Evolutionary conservation across 2,888 invertebrate species (phyloP), one percentile per base, ranked within the genome.

Genomic region (Tinea pellionella): DNA sequence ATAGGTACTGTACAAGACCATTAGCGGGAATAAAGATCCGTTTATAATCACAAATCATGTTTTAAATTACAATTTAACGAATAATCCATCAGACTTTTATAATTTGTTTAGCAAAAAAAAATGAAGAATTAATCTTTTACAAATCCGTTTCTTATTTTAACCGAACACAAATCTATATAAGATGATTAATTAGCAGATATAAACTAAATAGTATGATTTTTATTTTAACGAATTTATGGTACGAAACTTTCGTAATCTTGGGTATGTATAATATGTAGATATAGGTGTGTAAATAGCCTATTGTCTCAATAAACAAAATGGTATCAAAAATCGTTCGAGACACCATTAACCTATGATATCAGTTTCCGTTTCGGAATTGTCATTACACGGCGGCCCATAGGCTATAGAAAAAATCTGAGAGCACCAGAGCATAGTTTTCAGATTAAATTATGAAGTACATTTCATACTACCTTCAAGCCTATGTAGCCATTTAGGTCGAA

Each of bases 401-500:
- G 6, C 4, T 16, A 12, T 53, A 18, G 4, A n/a, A 18, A 1
- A 53, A 16, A 19, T n/a, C 7, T 53, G 32, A 32, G 15, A 57
- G 57, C 30, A 56, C n/a, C 19, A 56, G 19, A 29, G 7, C 30
- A 18, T 29, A 16, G 19, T 18, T 3, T 55, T 55, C 55, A 19
- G 18, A 55, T 18, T 16, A 32, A 55, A 55, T 18, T 16, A 57
- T 16, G 18, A 24, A 53, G 2, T 57, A 57, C 32, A 24, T 53
- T 53, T 29, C 19, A 56, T 24, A 61, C 63, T 64, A 63, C 61
- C 66, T 67, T 63, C 64, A 63, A 66, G 64, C 63, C 60, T 65
- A 63, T 63, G 64, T 66, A 67, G 68, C 69, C 67, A 76, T 75
- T 75, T 69, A 65, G 75, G 76, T 75, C 74, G 68, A 66, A 71